Base-by-base conservation (phyloP, 2,888 invertebrate species). In the Conistra vaccinii region DNA sequence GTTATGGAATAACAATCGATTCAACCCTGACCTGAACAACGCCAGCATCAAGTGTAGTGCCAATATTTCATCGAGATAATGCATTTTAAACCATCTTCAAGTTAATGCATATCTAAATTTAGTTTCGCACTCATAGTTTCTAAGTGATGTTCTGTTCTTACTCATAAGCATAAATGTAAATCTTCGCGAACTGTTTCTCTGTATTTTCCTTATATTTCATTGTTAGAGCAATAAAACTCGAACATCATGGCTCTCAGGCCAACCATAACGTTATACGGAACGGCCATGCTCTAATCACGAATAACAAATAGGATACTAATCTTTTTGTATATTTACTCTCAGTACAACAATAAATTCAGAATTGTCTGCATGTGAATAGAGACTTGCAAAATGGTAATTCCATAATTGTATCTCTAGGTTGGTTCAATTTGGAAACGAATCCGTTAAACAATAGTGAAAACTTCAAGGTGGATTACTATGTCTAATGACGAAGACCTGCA, bases 201-300 rank as follows among this genome's bases (percentile, higher is more conserved):
- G 76, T 76, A 65, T 86, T 86, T 85, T 80, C 85, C 81, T 81
- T 75, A 69, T 85, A 69, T 76, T 83, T 86, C 63, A 80, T 86
- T 81, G 86, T 85, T 77, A 62, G 17, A 63, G 76, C 61, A 69
- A 78, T 87, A 84, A 86, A 86, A 78, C 45, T 81, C 60, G 62
- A 68, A 69, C 72, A 80, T 77, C 76, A 80, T 84, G 75, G 69
- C 68, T 77, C 69, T 69, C 68, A 39, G 62, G 29, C 69, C 60
- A 73, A 67, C 70, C 39, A 77, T 81, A 45, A 74, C 68, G 69
- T 84, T 76, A 76, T 66, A 65, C 70, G 80, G 63, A 76, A 84
- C 73, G 76, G 69, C 60, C 66, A 72, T 73, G 84, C 76, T 76
- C 62, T 73, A 71, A 78, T 81, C 74, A 86, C 73, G 76, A 74